phyloP scores from a whole-genome alignment of 2,888 invertebrate species.

The Eilema griseolum region DNA sequence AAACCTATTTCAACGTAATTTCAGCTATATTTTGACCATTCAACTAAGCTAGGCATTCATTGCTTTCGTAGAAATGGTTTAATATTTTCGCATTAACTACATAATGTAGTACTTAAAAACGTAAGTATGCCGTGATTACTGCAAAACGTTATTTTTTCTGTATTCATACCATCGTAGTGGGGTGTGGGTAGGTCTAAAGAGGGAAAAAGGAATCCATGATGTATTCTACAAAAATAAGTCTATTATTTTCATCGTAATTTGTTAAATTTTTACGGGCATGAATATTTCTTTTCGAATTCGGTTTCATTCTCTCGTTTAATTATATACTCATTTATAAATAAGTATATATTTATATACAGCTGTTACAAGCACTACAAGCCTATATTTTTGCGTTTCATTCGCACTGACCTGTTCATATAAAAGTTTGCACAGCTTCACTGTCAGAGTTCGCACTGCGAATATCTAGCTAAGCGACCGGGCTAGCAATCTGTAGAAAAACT shows the following conservation, averaged over 20 bases:
- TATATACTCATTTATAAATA: too few relatives aligned
- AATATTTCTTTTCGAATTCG: too few relatives aligned
- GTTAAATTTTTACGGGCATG: too few relatives aligned
- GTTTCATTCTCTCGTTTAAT: too few relatives aligned
- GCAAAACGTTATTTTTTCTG: too few relatives aligned
- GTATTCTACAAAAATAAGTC: conserved; percentile 18
- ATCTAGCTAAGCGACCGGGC: conserved; percentile 10
- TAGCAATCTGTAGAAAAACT: not conserved
- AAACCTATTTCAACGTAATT: not conserved
- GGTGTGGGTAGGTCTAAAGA: conserved; percentile 5
- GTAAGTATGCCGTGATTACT: too few relatives aligned
- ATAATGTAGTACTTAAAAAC: not conserved
- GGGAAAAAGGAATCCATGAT: conserved; percentile 18
- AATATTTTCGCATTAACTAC: not conserved
- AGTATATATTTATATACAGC: not conserved
- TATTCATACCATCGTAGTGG: too few relatives aligned
- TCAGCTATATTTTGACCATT: not conserved
- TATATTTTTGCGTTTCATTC: not conserved
- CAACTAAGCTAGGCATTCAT: not conserved
- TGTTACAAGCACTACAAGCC: not conserved
- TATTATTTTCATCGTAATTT: too few relatives aligned
- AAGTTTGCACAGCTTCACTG: conserved; percentile 35
- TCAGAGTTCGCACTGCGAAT: conserved; percentile 23
- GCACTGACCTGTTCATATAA: conserved; percentile 35
- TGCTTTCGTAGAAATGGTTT: not conserved